Conservation (phyloP, 2,797 vertebrate genomes). For the Tadarida brasiliensis region DNA sequence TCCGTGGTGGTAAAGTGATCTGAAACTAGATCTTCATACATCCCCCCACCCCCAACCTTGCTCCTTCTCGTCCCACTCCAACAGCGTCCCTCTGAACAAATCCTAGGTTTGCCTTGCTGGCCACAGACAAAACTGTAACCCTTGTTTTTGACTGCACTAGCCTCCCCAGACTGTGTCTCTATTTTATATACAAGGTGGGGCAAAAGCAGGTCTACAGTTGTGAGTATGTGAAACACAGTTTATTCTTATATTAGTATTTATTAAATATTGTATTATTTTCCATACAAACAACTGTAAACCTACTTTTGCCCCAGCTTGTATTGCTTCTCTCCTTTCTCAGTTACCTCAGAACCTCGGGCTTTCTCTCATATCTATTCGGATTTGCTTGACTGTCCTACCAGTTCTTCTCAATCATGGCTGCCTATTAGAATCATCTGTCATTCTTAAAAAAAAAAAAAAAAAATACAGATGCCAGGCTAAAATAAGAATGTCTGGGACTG, state of each 20-base stretch:
- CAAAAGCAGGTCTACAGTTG: neutral
- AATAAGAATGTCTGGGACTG: neutral
- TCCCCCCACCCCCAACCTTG: neutral
- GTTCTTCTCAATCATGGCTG: neutral
- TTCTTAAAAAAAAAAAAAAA: neutral
- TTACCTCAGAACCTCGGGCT: neutral
- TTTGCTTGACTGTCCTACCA: constrained; percentile 11
- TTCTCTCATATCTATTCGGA: neutral
- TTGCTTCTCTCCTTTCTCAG: constrained; percentile 23
- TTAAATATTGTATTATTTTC: neutral
- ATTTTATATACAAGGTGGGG: neutral
- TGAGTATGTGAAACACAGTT: neutral
- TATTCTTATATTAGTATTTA: neutral
- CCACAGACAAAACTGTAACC: neutral
- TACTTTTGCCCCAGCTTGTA: neutral
- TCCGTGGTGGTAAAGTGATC: neutral
- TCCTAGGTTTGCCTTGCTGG: neutral
- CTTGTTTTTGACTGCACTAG: neutral
- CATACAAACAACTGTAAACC: neutral
- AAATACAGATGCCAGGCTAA: neutral
- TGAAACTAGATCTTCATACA: neutral
- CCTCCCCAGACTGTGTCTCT: neutral
- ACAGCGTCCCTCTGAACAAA: neutral
- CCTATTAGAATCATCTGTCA: constrained; percentile 10
- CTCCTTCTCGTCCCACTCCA: neutral